Base-by-base conservation (phyloP, 2,888 invertebrate species). In the Phragmatobia fuliginosa region DNA sequence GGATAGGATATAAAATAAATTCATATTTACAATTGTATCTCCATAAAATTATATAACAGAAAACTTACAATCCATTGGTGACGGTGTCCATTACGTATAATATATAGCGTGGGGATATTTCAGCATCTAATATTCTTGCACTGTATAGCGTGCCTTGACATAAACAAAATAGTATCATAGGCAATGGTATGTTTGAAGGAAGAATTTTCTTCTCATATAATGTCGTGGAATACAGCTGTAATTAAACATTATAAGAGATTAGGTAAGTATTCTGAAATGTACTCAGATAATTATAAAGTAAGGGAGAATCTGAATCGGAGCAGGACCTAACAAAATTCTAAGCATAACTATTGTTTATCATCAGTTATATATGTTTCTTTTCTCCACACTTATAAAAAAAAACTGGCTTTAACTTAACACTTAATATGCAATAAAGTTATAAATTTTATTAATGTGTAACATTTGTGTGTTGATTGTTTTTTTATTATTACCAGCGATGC, bases 111-210 rank as follows among this genome's bases (percentile, higher is more conserved):
- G 96, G 96, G 71, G 95, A 95, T 1, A 90, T 89, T 0, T 95
- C 92, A 0, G 92, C 86, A 67, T 93, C 91, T 82, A 95, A 83
- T 59, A 95, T 84, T n/a, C 95, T 88, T 0, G 95, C 92, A 64
- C 95, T 95, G 72, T 94, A 91, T 41, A 96, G 83, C 1, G 91
- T 86, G 0, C 95, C 95, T 78, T 95, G 96, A 67, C 93, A 93
- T 56, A 95, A 71, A 81, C 95, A 94, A 85, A 94, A 96, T 73
- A 96, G 64, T 41, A 96, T 52, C 71, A 94, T 91, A 10, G 94
- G 91, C 10, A 94, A 81, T 2, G 95, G 93, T 36, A 94, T 78
- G 28, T 85, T 87, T 8, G 91, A 87, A 18, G 95, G 91, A 25
- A 95, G 74, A 2, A 95, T 74, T 74, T 94, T 94, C 87, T 91